Conservation (phyloP, 2,113 vertebrate genomes). For the Pollimyrus isidori region DNA sequence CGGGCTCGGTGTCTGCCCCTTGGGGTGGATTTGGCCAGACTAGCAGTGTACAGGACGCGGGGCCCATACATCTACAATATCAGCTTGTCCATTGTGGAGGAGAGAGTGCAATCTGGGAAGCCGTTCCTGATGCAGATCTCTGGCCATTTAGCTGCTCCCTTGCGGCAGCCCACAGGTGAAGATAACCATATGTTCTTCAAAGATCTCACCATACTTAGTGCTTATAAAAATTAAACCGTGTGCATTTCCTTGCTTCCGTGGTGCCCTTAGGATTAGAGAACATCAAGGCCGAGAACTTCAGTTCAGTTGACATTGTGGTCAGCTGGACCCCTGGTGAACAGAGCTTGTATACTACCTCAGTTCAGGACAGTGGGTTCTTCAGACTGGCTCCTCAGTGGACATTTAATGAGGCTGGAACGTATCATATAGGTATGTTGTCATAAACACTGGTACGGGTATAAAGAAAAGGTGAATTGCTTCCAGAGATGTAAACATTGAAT, state of each 20-base stretch:
- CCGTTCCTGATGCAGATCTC: conserved; percentile 38
- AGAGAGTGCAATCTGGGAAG: conserved; percentile 33
- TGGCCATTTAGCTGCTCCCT: conserved; percentile 40
- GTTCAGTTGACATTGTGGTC: conserved; percentile 28
- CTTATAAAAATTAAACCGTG: neutral
- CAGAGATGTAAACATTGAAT: neutral
- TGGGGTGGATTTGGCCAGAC: conserved; percentile 25
- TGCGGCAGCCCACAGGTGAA: conserved; percentile 44
- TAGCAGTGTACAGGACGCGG: conserved; percentile 37
- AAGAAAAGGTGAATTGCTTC: neutral
- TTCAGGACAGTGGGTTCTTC: conserved; percentile 36
- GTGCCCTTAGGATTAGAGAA: conserved; percentile 23
- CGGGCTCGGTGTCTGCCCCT: conserved; percentile 21
- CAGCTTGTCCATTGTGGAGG: conserved; percentile 23
- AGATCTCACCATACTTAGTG: neutral
- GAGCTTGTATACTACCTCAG: conserved; percentile 33
- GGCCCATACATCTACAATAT: conserved; percentile 41
- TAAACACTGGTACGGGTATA: neutral
- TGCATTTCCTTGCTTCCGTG: neutral
- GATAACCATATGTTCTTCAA: neutral
- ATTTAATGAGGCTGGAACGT: conserved; percentile 27
- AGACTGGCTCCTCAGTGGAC: conserved; percentile 20
- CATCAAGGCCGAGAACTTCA: conserved; percentile 12
- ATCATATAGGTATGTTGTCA: conserved; percentile 34
- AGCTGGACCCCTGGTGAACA: conserved; percentile 35